Conservation (phyloP, 2,797 vertebrate species). For the Clarias fuscus region DNA sequence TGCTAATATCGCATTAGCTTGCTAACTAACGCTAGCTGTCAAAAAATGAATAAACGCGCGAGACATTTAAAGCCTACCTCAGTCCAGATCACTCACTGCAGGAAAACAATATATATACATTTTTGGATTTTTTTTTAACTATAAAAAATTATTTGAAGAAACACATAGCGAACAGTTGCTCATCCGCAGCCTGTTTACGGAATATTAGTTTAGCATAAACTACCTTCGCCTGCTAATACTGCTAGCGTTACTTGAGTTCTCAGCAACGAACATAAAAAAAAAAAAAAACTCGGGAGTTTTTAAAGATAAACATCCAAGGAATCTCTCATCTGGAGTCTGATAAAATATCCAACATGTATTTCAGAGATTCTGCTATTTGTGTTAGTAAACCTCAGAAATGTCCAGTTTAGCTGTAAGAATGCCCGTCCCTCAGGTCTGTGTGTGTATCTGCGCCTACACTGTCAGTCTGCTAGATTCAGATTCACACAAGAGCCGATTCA, state of each 20-base stretch:
- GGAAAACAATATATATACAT: too few relatives aligned
- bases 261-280: not conserved
- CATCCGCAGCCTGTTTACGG: not conserved
- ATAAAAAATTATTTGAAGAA: not conserved
- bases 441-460: not conserved
- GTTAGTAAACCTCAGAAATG: not conserved
- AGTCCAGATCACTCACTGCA: not conserved
- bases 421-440: not conserved
- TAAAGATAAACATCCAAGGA: not conserved
- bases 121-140: not conserved
- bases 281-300: not conserved
- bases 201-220: not conserved
- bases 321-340: not conserved
- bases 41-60: not conserved
- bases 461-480: not conserved
- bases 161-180: not conserved
- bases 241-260: not conserved
- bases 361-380: not conserved
- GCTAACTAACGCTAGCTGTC: constrained; percentile 7
- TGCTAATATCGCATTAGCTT: not conserved
- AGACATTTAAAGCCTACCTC: not conserved
- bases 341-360: not conserved
- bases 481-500: not conserved
- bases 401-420: not conserved
- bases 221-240: constrained; percentile 6